phyloP scores from a whole-genome alignment of 2,888 invertebrate genomes.

The Ommatoiulus sabulosus region DNA sequence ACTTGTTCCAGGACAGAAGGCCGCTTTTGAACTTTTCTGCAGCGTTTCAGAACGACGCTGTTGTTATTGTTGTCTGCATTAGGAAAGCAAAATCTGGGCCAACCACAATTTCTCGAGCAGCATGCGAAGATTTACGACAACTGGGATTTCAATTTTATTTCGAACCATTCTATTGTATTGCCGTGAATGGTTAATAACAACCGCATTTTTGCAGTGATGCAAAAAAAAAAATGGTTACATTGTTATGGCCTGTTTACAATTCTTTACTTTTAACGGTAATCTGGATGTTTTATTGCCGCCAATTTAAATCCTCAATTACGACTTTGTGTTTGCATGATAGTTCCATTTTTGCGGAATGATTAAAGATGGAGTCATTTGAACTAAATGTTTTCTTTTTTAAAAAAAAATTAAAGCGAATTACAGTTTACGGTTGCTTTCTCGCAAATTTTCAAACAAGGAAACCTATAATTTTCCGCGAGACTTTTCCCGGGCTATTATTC shows the following conservation, averaged over 20 bases:
- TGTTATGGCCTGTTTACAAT: not conserved
- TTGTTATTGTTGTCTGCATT: not conserved
- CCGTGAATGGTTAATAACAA: not conserved
- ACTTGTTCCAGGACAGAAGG: not conserved
- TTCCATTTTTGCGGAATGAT: not conserved
- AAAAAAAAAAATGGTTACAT: not conserved
- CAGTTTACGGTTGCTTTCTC: not conserved
- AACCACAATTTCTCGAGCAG: not conserved
- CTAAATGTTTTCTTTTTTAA: not conserved
- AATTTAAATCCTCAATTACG: constrained; percentile 16
- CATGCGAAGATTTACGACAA: not conserved
- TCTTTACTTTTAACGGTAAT: not conserved
- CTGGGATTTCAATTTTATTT: not conserved
- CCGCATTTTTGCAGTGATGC: not conserved
- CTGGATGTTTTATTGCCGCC: not conserved
- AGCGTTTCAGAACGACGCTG: not conserved
- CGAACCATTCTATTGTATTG: not conserved
- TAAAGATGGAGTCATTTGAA: constrained; percentile 24
- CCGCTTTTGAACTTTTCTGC: constrained; percentile 3
- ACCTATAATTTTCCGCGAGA: not conserved
- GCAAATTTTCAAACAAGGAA: not conserved
- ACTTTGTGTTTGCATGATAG: not conserved
- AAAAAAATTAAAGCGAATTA: not conserved
- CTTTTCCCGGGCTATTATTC: not conserved
- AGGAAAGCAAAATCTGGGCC: not conserved